Base-by-base conservation (phyloP, 2,797 vertebrate species). In the Oreonectes daqikongensis region DNA sequence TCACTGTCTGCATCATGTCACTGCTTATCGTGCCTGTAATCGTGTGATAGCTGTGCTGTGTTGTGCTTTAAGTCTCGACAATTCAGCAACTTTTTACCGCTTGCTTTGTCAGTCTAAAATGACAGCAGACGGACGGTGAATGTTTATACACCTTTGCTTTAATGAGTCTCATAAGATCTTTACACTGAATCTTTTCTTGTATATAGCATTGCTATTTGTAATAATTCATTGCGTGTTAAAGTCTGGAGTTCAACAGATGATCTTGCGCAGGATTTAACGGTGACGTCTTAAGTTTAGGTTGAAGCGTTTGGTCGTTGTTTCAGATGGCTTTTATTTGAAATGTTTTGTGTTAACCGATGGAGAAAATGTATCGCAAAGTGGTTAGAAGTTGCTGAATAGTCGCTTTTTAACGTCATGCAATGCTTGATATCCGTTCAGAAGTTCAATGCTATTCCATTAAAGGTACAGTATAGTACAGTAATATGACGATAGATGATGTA, bases 341-440 rank as follows among this genome's bases (percentile, higher is more conserved):
- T 44, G 24, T 26, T 57, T 5, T 50, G 18, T 50, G 17, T n/a
- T 2, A 46, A 46, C 12, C 12, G 12, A 46, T 46, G 17, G 17
- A 46, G 14, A 4, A 46, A 46, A 1, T 46, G 44, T 57, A 14
- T 14, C 3, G 40, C 40, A 48, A 15, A 81, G 83, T 89, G 90
- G 89, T 86, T 87, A 88, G 88, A 89, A 86, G 91, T 93, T 93
- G 92, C 92, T 92, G 92, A 89, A 91, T 91, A 90, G 93, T 93
- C 91, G 84, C 86, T 42, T 2, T 10, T 87, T 70, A 60, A 88
- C 89, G 88, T 88, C 86, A 83, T 83, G 78, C 88, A 81, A 91
- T 89, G 88, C 88, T 91, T 89, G 83, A 90, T 88, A 87, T 89
- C 86, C 81, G 88, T 87, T 88, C 70, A 86, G 79, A 87, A 46